Base-by-base conservation (phyloP, 2,797 vertebrate species). In the Miichthys miiuy region DNA sequence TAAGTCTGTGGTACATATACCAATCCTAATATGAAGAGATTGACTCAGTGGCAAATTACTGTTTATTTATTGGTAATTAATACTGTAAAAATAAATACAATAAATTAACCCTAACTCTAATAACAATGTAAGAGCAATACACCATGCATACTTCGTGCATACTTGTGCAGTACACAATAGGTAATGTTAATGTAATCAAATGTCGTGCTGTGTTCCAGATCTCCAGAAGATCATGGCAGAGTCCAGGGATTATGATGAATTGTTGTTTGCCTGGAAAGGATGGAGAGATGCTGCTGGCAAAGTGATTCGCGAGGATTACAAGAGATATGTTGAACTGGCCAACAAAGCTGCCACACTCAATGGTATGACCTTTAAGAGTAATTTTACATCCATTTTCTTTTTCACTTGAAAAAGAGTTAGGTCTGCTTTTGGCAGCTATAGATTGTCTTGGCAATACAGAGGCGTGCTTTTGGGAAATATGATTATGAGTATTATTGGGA, bases 311-410 rank as follows among this genome's bases (percentile, higher is more conserved):
- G 65, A 67, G 16, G 85, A 88, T 71, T 99, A 96, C 92, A 94
- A 95, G 61, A 92, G 93, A 96, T 99, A 99, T 0, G 98, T 99
- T 68, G 91, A 96, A 42, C 93, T 99, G 69, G 96, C 96, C 92
- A 99, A 99, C 94, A 94, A 96, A 89, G 98, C 97, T 13, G 98
- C 98, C 0, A 9, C 2, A 27, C 95, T 97, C 72, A 99, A 99
- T 5, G 97, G 98, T 99, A 94, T 90, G 92, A 79, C 47, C 27
- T 65, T 58, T 41, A 62, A 21, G 56, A 82, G 38, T 74, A 5
- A 67, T 72, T 72, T 60, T 27, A 68, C 41, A 60, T 58, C 27
- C 34, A 46, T 14, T 6, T 70, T 17, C 13, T 5, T 50, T 6
- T 21, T n/a, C n/a, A 14, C 23, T 18, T 64, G 30, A 50, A 52